phyloP scores from a whole-genome alignment of 1,140 invertebrate genomes.

The Babylonia areolata region DNA sequence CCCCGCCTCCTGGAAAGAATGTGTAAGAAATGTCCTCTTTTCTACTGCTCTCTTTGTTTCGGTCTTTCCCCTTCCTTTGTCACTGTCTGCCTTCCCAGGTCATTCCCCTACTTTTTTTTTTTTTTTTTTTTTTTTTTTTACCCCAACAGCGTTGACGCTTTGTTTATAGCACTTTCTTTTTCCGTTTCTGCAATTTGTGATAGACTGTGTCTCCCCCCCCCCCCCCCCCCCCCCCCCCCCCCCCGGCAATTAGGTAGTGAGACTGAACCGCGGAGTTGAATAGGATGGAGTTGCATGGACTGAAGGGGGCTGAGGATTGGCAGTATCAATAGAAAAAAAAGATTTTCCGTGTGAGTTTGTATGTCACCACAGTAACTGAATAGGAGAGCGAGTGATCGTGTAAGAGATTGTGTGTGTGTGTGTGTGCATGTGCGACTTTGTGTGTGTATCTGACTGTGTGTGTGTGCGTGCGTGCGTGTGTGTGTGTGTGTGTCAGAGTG shows the following conservation, averaged over 20 bases:
- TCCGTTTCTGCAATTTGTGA: too few relatives aligned
- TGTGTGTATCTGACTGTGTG: background rate
- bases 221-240: background rate
- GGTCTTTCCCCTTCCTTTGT: background rate
- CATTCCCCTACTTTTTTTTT: background rate
- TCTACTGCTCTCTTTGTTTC: conserved; percentile 18
- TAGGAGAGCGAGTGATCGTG: too few relatives aligned
- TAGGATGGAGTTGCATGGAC: too few relatives aligned
- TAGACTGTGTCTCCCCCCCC: background rate
- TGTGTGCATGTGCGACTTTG: background rate
- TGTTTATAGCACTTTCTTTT: background rate
- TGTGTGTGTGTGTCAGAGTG: background rate
- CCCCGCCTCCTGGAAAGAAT: too few relatives aligned
- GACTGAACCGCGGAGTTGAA: too few relatives aligned
- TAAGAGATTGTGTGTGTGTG: too few relatives aligned
- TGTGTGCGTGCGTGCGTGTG: background rate
- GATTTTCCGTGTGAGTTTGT: too few relatives aligned
- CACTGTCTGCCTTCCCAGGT: background rate
- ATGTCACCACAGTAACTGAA: too few relatives aligned
- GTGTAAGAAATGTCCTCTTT: too few relatives aligned
- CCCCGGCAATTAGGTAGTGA: too few relatives aligned
- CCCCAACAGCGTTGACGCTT: background rate
- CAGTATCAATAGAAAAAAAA: too few relatives aligned
- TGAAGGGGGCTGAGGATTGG: too few relatives aligned
- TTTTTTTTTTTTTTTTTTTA: background rate